phyloP scores from a whole-genome alignment of 1,140 invertebrate genomes.

The Anastatus disparis region DNA sequence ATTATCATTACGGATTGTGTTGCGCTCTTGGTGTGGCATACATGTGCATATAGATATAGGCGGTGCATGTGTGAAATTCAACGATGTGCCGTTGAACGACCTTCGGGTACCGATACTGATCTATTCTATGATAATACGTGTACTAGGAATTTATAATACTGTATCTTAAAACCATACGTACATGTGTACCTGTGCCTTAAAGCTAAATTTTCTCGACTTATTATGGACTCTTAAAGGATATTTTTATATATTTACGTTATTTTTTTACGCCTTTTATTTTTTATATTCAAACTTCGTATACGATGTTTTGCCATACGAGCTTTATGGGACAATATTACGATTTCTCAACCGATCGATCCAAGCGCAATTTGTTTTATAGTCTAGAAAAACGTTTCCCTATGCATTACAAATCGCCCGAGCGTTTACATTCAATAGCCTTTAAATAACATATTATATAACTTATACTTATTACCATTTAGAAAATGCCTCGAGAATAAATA shows the following conservation, averaged over 20 bases:
- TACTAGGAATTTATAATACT: conserved; percentile 25
- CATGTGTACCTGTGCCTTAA: conserved; percentile 3
- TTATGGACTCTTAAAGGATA: not conserved
- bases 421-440: conserved; percentile 7
- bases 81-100: conserved; percentile 57
- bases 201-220: not conserved
- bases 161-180: too few species aligned
- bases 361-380: not conserved
- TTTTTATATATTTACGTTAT: too few species aligned
- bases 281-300: too few species aligned
- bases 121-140: conserved; percentile 44
- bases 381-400: not conserved
- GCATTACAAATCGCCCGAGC: conserved; percentile 7
- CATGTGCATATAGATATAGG: too few species aligned
- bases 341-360: not conserved
- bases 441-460: not conserved
- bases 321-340: conserved; percentile 11
- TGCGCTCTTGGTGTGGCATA: too few species aligned
- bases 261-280: too few species aligned
- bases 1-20: conserved; percentile 58
- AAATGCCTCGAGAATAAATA: not conserved
- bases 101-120: conserved; percentile 53
- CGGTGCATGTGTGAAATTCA: conserved; percentile 50
- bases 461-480: not conserved
- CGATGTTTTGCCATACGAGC: not conserved